phyloP scores from a whole-genome alignment of 2,888 invertebrate genomes.

The Chloromyia formosa region DNA sequence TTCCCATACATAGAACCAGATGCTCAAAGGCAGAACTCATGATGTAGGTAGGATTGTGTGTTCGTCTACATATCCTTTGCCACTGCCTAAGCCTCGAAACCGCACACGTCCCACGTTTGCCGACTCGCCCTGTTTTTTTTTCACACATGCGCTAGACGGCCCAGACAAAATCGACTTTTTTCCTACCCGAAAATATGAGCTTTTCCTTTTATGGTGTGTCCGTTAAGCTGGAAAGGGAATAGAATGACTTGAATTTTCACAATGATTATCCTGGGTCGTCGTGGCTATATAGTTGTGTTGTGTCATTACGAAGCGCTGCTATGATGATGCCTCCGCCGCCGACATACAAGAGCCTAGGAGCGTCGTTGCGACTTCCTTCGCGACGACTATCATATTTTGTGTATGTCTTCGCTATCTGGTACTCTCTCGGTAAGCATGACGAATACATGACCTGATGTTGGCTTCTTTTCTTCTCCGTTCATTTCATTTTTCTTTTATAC shows the following conservation, averaged over 20 bases:
- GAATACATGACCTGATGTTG: conserved; percentile 5
- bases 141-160: conserved; percentile 18
- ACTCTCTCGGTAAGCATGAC: background rate
- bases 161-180: conserved; percentile 41
- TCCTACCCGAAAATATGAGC: conserved; percentile 1
- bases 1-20: background rate
- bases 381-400: conserved; percentile 9
- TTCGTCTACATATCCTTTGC: background rate
- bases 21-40: background rate
- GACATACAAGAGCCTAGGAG: background rate
- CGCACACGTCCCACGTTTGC: no score
- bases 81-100: background rate
- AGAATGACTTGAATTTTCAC: conserved; percentile 20
- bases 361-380: background rate
- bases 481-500: background rate
- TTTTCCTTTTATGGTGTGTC: conserved; percentile 32
- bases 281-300: background rate
- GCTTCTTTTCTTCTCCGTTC: background rate
- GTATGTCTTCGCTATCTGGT: background rate
- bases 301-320: background rate
- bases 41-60: background rate
- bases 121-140: background rate
- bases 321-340: background rate
- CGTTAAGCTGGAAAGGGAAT: background rate
- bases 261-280: conserved; percentile 23